Percentiles rank a stretch among this genome's conserved stretches.
Conservation (phyloP, 2,113 vertebrate genomes). For the Rhynchomys soricoides region DNA sequence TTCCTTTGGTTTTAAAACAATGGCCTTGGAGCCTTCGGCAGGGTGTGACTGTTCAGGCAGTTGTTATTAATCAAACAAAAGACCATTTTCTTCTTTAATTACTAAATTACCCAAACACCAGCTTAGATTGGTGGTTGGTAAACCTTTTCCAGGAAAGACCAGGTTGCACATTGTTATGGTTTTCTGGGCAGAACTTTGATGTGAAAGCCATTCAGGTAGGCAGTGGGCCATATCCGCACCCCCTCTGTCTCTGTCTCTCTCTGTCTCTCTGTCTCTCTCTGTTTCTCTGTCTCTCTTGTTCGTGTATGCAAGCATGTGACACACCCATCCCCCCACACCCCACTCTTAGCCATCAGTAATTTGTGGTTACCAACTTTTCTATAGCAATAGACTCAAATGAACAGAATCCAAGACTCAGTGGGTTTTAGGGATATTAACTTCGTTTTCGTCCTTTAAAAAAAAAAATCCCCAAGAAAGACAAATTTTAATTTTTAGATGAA, state of each 20-base stretch:
- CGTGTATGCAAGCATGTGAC: too few species aligned
- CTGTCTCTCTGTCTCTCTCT: too few species aligned
- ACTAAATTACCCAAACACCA: neutral
- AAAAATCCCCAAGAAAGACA: neutral
- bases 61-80: neutral
- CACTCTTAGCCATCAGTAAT: neutral
- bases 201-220: neutral
- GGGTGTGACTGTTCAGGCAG: neutral
- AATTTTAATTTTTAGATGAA: neutral
- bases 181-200: neutral
- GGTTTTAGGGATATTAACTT: neutral
- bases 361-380: too few species aligned
- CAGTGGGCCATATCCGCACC: neutral
- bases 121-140: neutral
- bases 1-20: neutral
- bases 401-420: neutral
- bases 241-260: too few species aligned
- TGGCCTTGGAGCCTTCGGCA: neutral
- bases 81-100: neutral
- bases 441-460: neutral
- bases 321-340: too few species aligned
- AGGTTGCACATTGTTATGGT: neutral
- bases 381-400: neutral
- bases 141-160: neutral
- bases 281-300: too few species aligned